A percentile compares a stretch with the other conserved stretches of the same genome.
These are phyloP conservation scores for Caenorhabditis remanei DNA, from an alignment of 1,140 invertebrate species.

Conservation along the genomic window DNA sequence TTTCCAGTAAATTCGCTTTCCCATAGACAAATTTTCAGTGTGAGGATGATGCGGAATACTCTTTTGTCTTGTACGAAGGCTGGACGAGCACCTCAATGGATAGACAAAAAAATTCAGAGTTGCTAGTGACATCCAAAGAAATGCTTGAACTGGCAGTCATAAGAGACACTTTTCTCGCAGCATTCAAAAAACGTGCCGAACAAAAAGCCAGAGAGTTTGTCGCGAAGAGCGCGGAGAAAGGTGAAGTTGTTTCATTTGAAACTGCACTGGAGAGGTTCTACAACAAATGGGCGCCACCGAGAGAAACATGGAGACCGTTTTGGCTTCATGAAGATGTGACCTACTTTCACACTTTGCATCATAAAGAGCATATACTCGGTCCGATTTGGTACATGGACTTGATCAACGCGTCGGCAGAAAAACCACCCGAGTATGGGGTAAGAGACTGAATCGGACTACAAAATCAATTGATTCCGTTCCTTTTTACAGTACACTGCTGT, in stretches of 20 bases:
- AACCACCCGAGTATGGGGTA: not conserved
- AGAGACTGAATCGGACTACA: not conserved
- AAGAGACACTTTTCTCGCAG: not conserved
- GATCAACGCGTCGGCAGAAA: not conserved
- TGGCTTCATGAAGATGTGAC: not conserved
- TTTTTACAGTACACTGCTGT: conserved; percentile 18
- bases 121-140: not conserved
- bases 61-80: not conserved
- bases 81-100: not conserved
- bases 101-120: not conserved
- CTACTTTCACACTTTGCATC: not conserved
- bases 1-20: no score
- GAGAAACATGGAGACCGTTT: not conserved
- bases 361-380: not conserved
- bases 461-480: not conserved
- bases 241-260: not conserved
- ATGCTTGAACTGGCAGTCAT: not conserved
- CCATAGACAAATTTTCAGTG: not conserved
- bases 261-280: not conserved
- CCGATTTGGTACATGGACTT: not conserved
- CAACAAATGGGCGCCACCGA: not conserved
- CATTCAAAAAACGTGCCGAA: not conserved
- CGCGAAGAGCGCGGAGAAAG: no score
- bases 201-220: no score
- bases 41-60: not conserved